Evolutionary conservation across 1,140 invertebrate species (phyloP), one percentile per base, ranked within the genome.

Genomic region (Scaptomyza hsui): DNA sequence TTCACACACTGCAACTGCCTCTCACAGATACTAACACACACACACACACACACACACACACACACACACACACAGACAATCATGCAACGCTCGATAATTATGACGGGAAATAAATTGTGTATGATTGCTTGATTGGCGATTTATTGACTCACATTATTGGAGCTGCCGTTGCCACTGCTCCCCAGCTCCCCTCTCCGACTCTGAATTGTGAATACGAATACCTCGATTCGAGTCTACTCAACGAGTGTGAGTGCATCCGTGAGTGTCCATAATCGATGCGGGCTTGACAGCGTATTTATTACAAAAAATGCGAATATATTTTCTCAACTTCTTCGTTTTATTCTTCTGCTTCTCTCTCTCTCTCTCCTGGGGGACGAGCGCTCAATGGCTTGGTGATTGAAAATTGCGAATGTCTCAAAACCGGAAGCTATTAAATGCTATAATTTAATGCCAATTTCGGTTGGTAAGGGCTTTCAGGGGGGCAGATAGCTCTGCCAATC

Each of bases 71-170:
- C 49, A 49, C 32, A 29, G 13, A 32, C 49, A 67, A 24, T 47
- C 64, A 39, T 18, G 47, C 32, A 68, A 41, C 10, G 69, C 63
- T 83, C 68, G 76, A 90, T 90, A 90, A 90, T 90, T 90, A 90
- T 89, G 88, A 89, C 76, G 76, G 88, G 75, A 90, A 88, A 90
- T 90, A 90, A 90, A 90, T 90, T 90, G 78, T 90, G 79, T 80
- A 80, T 90, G 88, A 90, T 90, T 88, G 88, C 88, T 90, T 90
- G 81, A 90, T 90, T 89, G 88, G 79, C 88, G 82, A 89, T 90
- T 90, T 90, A 90, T 90, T 90, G 88, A 90, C 88, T 89, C 85
- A 86, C 75, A 89, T 89, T 88, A 88, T 88, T 88, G 83, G 82
- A 86, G 82, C 82, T 88, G 81, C 82, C 70, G 81, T 41, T 67